These are phyloP conservation scores for Rhinogobius similis DNA, from an alignment of 2,113 vertebrate genomes.

Conservation along the genomic window DNA sequence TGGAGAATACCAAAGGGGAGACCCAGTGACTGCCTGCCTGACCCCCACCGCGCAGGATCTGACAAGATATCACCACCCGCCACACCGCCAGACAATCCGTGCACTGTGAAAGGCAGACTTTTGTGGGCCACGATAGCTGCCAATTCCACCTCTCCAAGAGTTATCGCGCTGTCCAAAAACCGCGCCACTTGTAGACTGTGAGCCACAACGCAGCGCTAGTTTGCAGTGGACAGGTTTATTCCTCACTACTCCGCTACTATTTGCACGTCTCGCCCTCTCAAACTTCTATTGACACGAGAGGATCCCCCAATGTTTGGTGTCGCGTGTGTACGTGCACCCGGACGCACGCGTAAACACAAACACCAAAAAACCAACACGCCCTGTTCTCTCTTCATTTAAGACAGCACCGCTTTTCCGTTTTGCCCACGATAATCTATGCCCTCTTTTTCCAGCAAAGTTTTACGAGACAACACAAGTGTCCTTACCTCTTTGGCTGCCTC, in stretches of 20 bases:
- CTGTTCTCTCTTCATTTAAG: slow-evolving; percentile 7
- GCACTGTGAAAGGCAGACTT: not conserved
- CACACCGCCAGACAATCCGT: slow-evolving; percentile 9
- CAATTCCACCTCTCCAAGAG: not conserved
- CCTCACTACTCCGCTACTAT: slow-evolving; percentile 24
- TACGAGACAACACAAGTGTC: slow-evolving; percentile 27
- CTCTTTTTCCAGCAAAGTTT: slow-evolving; percentile 44
- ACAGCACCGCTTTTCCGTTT: slow-evolving; percentile 2
- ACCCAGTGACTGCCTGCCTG: slow-evolving; percentile 77
- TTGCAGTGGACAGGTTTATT: slow-evolving; percentile 14
- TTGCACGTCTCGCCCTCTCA: slow-evolving; percentile 28
- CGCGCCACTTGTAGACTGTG: not conserved
- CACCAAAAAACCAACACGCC: slow-evolving; percentile 36
- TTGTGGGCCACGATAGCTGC: not conserved
- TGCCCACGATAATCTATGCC: not conserved
- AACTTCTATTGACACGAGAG: slow-evolving; percentile 63
- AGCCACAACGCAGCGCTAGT: not conserved
- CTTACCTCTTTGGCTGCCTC: slow-evolving; percentile 16
- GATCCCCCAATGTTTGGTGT: slow-evolving; percentile 19
- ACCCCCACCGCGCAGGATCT: slow-evolving; percentile 71
- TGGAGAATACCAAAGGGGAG: slow-evolving; percentile 77
- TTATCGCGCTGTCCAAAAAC: not conserved
- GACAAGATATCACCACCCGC: slow-evolving; percentile 64
- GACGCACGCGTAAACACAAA: slow-evolving; percentile 18
- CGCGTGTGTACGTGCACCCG: not conserved